phyloP scores from a whole-genome alignment of 2,888 invertebrate genomes.

The Xanthorhoe spadicearia region DNA sequence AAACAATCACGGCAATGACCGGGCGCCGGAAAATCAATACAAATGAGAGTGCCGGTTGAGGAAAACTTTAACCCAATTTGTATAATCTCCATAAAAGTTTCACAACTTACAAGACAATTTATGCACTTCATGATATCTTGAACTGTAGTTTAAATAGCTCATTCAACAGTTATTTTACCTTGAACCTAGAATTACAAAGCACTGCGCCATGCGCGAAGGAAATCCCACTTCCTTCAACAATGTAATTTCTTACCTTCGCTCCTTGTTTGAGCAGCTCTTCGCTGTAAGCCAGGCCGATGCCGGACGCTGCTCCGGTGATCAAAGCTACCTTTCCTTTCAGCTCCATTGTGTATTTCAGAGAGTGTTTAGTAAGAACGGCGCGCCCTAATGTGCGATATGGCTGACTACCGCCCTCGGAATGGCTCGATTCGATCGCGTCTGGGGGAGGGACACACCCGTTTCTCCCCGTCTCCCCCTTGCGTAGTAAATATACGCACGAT shows the following conservation, averaged over 20 bases:
- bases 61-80: constrained; percentile 26
- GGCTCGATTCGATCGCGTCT: constrained; percentile 72
- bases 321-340: constrained; percentile 90
- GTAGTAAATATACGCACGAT: constrained; percentile 79
- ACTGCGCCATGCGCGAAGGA: constrained; percentile 44
- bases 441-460: constrained; percentile 58
- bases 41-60: constrained; percentile 49
- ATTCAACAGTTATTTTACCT: constrained; percentile 69
- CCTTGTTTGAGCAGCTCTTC: constrained; percentile 89
- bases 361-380: constrained; percentile 55
- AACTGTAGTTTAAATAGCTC: constrained; percentile 29
- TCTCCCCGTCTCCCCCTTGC: constrained; percentile 68
- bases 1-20: constrained; percentile 59
- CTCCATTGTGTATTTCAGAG: constrained; percentile 82
- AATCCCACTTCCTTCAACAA: constrained; percentile 37
- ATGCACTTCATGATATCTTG: neutral
- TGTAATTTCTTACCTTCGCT: constrained; percentile 85
- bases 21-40: constrained; percentile 77
- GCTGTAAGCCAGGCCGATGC: constrained; percentile 89
- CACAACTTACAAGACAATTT: neutral
- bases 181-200: constrained; percentile 63
- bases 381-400: constrained; percentile 65
- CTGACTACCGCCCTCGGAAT: constrained; percentile 60
- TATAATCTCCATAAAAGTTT: constrained; percentile 2
- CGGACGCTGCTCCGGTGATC: constrained; percentile 90